Base-by-base conservation (phyloP, 2,797 vertebrate species). In the Betta splendens region DNA sequence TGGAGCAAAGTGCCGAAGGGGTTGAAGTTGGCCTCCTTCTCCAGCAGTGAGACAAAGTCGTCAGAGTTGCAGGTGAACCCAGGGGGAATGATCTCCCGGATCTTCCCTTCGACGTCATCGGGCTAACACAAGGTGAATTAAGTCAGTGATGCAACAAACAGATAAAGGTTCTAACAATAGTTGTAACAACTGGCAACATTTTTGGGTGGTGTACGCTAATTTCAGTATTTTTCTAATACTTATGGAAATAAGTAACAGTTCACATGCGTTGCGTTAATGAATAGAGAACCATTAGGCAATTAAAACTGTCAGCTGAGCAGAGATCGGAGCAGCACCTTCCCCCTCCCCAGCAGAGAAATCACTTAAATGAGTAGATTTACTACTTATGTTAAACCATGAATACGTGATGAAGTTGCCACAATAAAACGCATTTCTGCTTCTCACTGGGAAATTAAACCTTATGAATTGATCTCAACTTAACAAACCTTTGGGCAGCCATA, bases 381-480 rank as follows among this genome's bases (percentile, higher is more conserved):
- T 95, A 95, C 95, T 98, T 94, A 96, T 94, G 94, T 94, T 95
- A 94, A 95, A 95, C 95, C 96, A 98, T 98, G 97, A 98, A 98
- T 99, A 98, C 97, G 95, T 96, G 95, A 98, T 98, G 96, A 98
- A 96, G 94, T 95, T 93, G 84, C 93, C 93, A 97, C 95, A 98
- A 98, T 97, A 95, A 49, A n/a, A 97, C 85, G 91, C 93, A 96
- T 96, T 95, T 94, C 93, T 92, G 92, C 93, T 94, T 94, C 96
- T 98, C 95, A 95, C 95, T 93, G 93, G 92, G 95, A 95, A 98
- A 98, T 96, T 94, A 97, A 98, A 95, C 93, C 93, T 94, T 95
- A 95, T 99, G 96, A 99, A 98, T 97, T 98, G 96, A 97, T 98
- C 94, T 96, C 93, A 93, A 97, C 94, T 97, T 97, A 96, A 98